Percentiles rank a stretch among this genome's conserved stretches.
Evolutionary conservation across 2,113 vertebrate genomes (phyloP).

Genomic region (Cavia porcellus): DNA sequence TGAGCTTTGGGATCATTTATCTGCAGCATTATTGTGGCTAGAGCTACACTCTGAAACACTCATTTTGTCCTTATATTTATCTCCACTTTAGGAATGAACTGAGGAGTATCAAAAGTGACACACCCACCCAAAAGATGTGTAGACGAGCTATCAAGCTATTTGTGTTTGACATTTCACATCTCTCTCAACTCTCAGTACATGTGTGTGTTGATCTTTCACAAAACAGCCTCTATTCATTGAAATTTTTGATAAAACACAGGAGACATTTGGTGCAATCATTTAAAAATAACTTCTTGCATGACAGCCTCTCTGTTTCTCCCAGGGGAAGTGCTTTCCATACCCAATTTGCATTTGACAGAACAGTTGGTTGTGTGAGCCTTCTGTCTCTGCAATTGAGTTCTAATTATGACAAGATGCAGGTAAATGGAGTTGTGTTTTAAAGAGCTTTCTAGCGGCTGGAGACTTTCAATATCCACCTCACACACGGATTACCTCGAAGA

Average conservation of each 20-base stretch:
- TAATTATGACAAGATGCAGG: conserved; percentile 59
- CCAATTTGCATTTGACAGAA: conserved; percentile 74
- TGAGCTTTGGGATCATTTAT: neutral
- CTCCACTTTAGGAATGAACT: neutral
- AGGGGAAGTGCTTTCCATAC: conserved; percentile 53
- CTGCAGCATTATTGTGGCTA: neutral
- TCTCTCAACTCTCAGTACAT: neutral
- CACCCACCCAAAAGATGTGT: neutral
- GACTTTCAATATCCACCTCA: neutral
- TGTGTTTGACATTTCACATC: neutral
- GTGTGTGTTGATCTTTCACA: neutral
- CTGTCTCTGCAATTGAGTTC: conserved; percentile 33
- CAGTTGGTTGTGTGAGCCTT: conserved; percentile 65
- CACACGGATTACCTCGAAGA: neutral
- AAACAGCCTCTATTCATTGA: neutral
- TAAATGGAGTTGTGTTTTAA: conserved; percentile 44
- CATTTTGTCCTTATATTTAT: neutral
- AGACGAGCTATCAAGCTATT: neutral
- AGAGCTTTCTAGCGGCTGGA: neutral
- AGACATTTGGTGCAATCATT: conserved; percentile 64
- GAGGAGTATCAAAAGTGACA: neutral
- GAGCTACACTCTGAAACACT: neutral
- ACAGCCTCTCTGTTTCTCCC: conserved; percentile 57
- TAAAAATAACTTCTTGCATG: conserved; percentile 65
- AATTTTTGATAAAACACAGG: conserved; percentile 35